Base-by-base conservation (phyloP, 1,140 invertebrate species). In the Aricia agestis region DNA sequence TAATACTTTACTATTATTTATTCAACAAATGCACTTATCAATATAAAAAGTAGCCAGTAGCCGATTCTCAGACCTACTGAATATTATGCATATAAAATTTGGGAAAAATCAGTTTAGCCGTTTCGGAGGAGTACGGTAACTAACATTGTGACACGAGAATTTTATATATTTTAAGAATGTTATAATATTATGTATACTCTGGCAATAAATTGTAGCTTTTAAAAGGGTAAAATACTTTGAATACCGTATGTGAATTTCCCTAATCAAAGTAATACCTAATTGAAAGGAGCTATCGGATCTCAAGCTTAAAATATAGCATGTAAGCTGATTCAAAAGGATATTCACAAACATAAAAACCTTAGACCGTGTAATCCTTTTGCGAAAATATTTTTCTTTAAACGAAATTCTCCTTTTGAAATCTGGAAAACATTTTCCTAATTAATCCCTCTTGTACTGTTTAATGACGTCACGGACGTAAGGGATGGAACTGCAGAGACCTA, bases 321-420 rank as follows among this genome's bases (percentile, higher is more conserved):
- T 52, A 10, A 52, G 13, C 11, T 52, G 0, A 52, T 52, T 52
- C 45, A 52, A 52, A 52, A 15, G 45, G 9, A 15, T 13, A 52
- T 52, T 52, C 45, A 52, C 45, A 52, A 13, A 52, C 10, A 13
- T 1, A 15, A 25, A 52, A 52, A 52, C 45, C 13, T 52, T 52
- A 52, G 45, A 52, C 45, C 45, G 45, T 52, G 45, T 52, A 52
- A 52, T 52, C 45, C 45, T 52, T 52, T 52, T 52, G 45, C 45
- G 9, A 52, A 15, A 52, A 52, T 52, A 52, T 52, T 52, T 52
- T 52, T 52, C 45, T 52, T 52, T 52, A 52, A 52, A 52, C 11
- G 4, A 52, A 52, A 52, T 52, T 13, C 45, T 52, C 45, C 45
- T 52, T 52, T 52, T 52, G 45, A 52, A 52, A 52, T 52, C 10